These are phyloP conservation scores for Cheilosia impressa DNA, from an alignment of 2,888 invertebrate species.

Conservation along the genomic window DNA sequence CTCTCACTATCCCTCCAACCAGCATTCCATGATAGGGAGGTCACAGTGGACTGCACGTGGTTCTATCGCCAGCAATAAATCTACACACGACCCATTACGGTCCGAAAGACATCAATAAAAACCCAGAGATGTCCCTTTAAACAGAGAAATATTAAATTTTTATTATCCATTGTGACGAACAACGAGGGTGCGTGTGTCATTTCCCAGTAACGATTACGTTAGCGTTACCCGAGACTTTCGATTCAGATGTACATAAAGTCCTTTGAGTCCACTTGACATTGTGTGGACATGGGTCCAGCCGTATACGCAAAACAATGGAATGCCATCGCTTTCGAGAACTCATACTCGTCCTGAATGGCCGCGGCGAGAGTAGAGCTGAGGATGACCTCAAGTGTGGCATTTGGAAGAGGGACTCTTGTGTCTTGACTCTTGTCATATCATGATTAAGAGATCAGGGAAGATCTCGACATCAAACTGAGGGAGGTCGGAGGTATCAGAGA, in stretches of 20 bases:
- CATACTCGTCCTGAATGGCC: neutral
- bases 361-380: neutral
- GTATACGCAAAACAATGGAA: slow-evolving; percentile 30
- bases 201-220: slow-evolving; percentile 48
- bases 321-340: slow-evolving; percentile 34
- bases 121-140: slow-evolving; percentile 50
- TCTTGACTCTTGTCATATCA: neutral
- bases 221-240: slow-evolving; percentile 14
- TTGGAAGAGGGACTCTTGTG: neutral
- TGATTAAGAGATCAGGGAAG: slow-evolving; percentile 10
- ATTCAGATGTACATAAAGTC: slow-evolving; percentile 44
- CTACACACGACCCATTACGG: slow-evolving; percentile 65
- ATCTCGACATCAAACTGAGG: too few species aligned
- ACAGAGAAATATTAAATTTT: slow-evolving; percentile 56
- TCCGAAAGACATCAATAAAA: slow-evolving; percentile 62
- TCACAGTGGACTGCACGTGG: slow-evolving; percentile 47
- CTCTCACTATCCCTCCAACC: neutral
- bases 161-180: slow-evolving; percentile 58
- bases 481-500: too few species aligned
- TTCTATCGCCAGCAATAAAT: slow-evolving; percentile 58
- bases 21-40: slow-evolving; percentile 9
- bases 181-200: slow-evolving; percentile 45
- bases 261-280: slow-evolving; percentile 7
- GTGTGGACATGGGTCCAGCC: slow-evolving; percentile 8
- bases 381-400: slow-evolving; percentile 26